Base-by-base conservation (phyloP, 2,888 invertebrate species). In the Smittia sp. region DNA sequence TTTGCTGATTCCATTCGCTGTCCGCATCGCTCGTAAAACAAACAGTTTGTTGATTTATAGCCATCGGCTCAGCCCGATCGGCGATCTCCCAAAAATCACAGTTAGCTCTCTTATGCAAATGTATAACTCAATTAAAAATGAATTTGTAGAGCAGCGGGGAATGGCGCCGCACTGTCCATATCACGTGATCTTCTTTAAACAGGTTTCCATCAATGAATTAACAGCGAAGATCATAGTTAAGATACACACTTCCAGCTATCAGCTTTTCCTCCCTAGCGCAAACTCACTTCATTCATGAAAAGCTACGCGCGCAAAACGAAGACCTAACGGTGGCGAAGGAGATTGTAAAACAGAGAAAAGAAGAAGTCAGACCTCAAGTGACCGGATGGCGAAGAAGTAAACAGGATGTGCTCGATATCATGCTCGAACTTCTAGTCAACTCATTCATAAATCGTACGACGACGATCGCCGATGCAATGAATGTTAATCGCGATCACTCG, bases 391-490 rank as follows among this genome's bases (percentile, higher is more conserved):
- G 69, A 69, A 25, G 72, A 72, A 32, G 58, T 58, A 72, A 72
- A 72, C 72, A 72, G 72, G 72, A 72, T 72, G 72, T 72, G 62
- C 72, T 72, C 72, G 54, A 72, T 72, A 72, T 72, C 62, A 7
- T 39, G 11, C 38, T 52, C 39, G 52, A 69, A n/a, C 7, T 67
- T 67, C 67, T 41, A 39, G 25, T 52, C 54, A 15, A 25, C 15
- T 72, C 58, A 38, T 69, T 46, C 22, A 46, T 24, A 46, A 32
- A 32, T 32, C 32, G 46, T 15, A 46, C 13, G 46, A 46, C n/a
- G 46, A 46, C 2, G 46, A 13, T 46, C 15, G 11, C 11, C 11
- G 32, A 32, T 32, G 32, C 9, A 32, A n/a, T n/a, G n/a, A n/a
- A n/a, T n/a, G n/a, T n/a, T n/a, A 58, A 18, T 58, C 7, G 58